Conservation (phyloP, 2,888 invertebrate species). For the Heliconius cydno region DNA sequence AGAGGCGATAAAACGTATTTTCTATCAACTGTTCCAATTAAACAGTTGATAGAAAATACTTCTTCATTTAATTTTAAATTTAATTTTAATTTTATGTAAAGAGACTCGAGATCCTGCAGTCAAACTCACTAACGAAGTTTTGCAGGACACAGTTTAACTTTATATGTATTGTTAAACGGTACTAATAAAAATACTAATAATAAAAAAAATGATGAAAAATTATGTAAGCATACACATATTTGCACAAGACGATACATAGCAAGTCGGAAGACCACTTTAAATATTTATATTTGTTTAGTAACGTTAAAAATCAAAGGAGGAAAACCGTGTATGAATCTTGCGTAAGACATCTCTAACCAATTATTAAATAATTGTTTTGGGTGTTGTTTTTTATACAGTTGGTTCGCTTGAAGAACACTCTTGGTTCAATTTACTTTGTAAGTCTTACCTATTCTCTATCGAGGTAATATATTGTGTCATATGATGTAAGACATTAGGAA, state of each 20-base stretch:
- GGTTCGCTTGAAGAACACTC: not conserved
- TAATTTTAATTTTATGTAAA: too few relatives aligned
- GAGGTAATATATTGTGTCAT: not conserved
- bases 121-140: too few relatives aligned
- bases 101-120: too few relatives aligned
- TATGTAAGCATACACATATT: constrained; percentile 13
- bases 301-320: constrained; percentile 15
- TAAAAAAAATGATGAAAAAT: not conserved
- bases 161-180: too few relatives aligned
- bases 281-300: constrained; percentile 3
- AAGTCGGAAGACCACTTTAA: not conserved
- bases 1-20: too few relatives aligned
- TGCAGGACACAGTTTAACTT: too few relatives aligned
- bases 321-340: constrained; percentile 15
- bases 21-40: too few relatives aligned
- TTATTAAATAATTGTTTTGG: constrained; percentile 14
- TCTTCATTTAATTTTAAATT: too few relatives aligned
- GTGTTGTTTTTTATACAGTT: not conserved
- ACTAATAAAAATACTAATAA: too few relatives aligned
- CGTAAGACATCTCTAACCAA: not conserved
- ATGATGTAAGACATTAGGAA: not conserved
- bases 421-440: too few relatives aligned
- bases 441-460: too few relatives aligned
- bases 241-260: constrained; percentile 7
- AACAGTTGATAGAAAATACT: too few relatives aligned